Percentiles rank a stretch among this genome's conserved stretches.
These are phyloP conservation scores for Leptodactylus fuscus DNA, from an alignment of 2,113 vertebrate species.

Conservation along the genomic window DNA sequence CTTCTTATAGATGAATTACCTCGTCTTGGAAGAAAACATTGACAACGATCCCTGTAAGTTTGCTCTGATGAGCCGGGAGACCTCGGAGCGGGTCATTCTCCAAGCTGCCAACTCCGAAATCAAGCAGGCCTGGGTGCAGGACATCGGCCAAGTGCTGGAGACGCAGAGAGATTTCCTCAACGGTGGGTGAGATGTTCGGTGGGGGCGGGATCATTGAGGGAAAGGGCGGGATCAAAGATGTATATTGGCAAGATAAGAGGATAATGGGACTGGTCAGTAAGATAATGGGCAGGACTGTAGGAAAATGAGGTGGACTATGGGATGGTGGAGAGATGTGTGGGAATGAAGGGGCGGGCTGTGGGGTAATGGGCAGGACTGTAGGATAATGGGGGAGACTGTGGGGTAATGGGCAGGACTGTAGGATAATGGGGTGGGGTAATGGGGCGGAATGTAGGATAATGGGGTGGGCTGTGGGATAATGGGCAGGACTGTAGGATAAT, in stretches of 20 bases:
- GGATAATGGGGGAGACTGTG: not conserved
- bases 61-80: constrained; percentile 86
- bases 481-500: not conserved
- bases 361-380: not conserved
- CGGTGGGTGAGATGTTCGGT: constrained; percentile 75
- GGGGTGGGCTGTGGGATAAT: not conserved
- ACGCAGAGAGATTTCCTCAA: constrained; percentile 93
- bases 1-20: constrained; percentile 84
- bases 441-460: not conserved
- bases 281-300: too few relatives aligned
- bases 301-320: too few relatives aligned
- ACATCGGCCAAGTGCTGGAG: constrained; percentile 91
- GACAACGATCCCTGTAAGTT: constrained; percentile 96
- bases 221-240: not conserved
- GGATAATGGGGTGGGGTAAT: not conserved
- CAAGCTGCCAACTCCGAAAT: constrained; percentile 95
- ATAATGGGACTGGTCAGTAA: too few relatives aligned
- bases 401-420: not conserved
- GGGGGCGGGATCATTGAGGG: not conserved
- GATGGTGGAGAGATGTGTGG: too few relatives aligned
- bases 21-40: constrained; percentile 87
- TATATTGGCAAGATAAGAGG: too few relatives aligned
- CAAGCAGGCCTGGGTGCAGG: constrained; percentile 91
- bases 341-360: too few relatives aligned
- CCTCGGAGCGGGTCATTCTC: constrained; percentile 88